Evolutionary conservation across 92 coral and sea anemone genomes (phyloP).

Genomic region (Palythoa grandis): DNA sequence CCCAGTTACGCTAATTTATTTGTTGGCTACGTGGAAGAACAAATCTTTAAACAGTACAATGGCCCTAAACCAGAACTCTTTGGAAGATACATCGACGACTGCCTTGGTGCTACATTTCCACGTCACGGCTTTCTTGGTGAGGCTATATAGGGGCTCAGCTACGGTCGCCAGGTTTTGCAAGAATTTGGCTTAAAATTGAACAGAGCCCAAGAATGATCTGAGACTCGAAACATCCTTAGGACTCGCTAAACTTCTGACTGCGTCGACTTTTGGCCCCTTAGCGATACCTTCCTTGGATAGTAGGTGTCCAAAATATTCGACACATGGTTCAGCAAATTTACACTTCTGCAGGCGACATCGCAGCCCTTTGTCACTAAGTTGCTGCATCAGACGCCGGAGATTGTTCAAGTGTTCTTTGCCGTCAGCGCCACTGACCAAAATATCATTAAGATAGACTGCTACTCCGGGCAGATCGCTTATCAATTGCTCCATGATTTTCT

Average conservation of each 20-base stretch:
- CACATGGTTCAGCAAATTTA: constrained; percentile 30
- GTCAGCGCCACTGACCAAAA: constrained; percentile 22
- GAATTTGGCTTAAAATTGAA: constrained; percentile 33
- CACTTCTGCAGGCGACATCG: constrained; percentile 43
- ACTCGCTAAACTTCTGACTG: not conserved
- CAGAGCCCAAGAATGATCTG: constrained; percentile 22
- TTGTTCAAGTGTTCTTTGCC: constrained; percentile 26
- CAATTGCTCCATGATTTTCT: constrained; percentile 40
- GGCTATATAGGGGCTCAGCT: constrained; percentile 16
- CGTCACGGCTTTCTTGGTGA: constrained; percentile 3
- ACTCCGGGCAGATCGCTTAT: constrained; percentile 19
- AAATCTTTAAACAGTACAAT: no score
- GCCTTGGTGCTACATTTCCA: no score
- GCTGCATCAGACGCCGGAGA: constrained; percentile 22
- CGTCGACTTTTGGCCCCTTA: constrained; percentile 39
- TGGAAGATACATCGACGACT: no score
- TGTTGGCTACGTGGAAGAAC: no score
- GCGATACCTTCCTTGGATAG: no score
- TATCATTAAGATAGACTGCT: constrained; percentile 38
- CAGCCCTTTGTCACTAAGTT: constrained; percentile 23
- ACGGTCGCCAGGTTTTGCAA: constrained; percentile 28
- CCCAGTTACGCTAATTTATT: no score
- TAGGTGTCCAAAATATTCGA: constrained; percentile 37
- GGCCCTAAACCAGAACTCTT: no score
- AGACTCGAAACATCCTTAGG: constrained; percentile 4